Conservation (phyloP, 2,888 invertebrate genomes). For the Plebejus argus region DNA sequence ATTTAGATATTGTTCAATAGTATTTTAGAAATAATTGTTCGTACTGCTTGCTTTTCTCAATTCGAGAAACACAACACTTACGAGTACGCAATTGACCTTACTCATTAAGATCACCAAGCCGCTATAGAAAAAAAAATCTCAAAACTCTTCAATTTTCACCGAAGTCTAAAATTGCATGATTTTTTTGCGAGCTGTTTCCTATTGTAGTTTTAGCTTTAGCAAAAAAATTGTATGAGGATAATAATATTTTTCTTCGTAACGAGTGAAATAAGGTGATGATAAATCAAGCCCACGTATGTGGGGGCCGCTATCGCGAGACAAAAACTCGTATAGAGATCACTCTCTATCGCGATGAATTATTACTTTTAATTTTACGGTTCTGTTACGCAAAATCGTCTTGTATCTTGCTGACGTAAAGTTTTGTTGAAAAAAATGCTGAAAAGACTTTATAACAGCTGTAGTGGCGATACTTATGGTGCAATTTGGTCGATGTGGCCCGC, state of each 20-base stretch:
- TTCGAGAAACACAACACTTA: not conserved
- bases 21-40: not conserved
- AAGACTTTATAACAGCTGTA: too few relatives aligned
- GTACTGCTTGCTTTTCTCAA: not conserved
- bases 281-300: not conserved
- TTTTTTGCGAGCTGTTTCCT: not conserved
- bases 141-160: not conserved
- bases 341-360: not conserved
- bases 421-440: too few relatives aligned
- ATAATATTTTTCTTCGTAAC: not conserved
- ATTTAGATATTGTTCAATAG: not conserved
- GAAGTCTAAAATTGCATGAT: not conserved
- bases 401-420: too few relatives aligned
- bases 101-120: too few relatives aligned
- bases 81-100: not conserved
- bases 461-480: too few relatives aligned
- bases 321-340: not conserved
- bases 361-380: not conserved
- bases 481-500: too few relatives aligned
- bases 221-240: not conserved
- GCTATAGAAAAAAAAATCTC: not conserved
- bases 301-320: not conserved
- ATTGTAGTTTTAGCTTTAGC: not conserved
- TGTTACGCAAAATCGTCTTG: not conserved
- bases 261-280: not conserved